These are phyloP conservation scores for Fragariocoptes setiger DNA, from an alignment of 1,140 invertebrate species.

Conservation along the genomic window DNA sequence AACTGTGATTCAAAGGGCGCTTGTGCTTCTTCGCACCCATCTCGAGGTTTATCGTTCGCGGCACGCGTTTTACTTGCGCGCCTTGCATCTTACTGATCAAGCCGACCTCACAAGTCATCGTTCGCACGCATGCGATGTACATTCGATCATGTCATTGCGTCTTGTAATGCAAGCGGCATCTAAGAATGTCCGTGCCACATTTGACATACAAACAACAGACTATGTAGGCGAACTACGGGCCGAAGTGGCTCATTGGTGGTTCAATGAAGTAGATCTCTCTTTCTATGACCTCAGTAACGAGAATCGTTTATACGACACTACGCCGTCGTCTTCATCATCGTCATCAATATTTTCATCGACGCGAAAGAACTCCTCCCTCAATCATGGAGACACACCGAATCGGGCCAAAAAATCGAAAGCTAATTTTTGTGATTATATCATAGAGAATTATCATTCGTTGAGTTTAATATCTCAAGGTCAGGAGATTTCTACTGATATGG, in stretches of 20 bases:
- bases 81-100: constrained; percentile 46
- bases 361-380: not conserved
- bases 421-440: not conserved
- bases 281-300: constrained; percentile 21
- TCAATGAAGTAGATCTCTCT: constrained; percentile 20
- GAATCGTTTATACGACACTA: not conserved
- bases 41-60: constrained; percentile 57
- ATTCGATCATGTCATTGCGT: constrained; percentile 24
- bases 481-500: constrained; percentile 64
- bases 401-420: no score
- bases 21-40: constrained; percentile 57
- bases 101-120: constrained; percentile 30
- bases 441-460: not conserved
- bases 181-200: constrained; percentile 29
- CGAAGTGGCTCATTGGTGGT: constrained; percentile 74
- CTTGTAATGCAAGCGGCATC: constrained; percentile 54
- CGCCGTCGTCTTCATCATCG: not conserved
- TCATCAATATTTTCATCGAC: not conserved
- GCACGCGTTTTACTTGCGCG: constrained; percentile 48
- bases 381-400: not conserved
- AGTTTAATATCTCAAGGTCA: constrained; percentile 22
- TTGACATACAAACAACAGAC: constrained; percentile 42
- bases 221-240: constrained; percentile 60
- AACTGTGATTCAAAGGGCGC: constrained; percentile 53
- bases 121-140: constrained; percentile 24